These are phyloP conservation scores for Eilema depressum DNA, from an alignment of 2,888 invertebrate species.

Conservation along the genomic window DNA sequence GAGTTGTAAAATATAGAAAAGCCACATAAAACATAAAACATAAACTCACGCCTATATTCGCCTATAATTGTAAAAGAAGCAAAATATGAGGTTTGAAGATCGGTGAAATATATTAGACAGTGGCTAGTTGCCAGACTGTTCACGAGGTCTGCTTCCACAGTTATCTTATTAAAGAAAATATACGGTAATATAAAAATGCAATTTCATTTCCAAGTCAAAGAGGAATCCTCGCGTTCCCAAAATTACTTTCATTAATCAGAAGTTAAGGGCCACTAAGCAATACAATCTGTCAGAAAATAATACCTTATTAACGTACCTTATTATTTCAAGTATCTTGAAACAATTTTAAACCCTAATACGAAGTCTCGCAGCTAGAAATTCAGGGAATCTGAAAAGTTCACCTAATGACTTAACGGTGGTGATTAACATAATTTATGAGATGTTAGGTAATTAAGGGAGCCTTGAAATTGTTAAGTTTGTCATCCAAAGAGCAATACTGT, in stretches of 20 bases:
- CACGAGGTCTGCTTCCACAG: slow-evolving; percentile 14
- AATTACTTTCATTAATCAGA: slow-evolving; percentile 40
- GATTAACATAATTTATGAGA: slow-evolving; percentile 73
- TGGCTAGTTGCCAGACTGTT: slow-evolving; percentile 43
- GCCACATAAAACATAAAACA: too few species aligned
- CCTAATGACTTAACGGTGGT: slow-evolving; percentile 58
- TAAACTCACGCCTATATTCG: too few species aligned
- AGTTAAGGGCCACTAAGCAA: slow-evolving; percentile 26
- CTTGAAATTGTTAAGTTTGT: slow-evolving; percentile 35
- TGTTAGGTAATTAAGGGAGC: slow-evolving; percentile 64
- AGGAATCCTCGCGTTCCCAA: slow-evolving; percentile 31
- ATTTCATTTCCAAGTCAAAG: slow-evolving; percentile 32
- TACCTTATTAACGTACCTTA: slow-evolving; percentile 38
- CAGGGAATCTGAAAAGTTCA: slow-evolving; percentile 43
- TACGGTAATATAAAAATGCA: slow-evolving; percentile 39
- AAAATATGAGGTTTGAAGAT: slow-evolving; percentile 29
- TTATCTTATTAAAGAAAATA: slow-evolving; percentile 32
- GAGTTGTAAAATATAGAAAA: neutral
- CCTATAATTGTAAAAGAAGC: neutral
- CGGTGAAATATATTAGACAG: slow-evolving; percentile 31
- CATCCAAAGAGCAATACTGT: slow-evolving; percentile 33
- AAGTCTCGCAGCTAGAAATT: slow-evolving; percentile 19
- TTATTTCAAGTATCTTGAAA: slow-evolving; percentile 33
- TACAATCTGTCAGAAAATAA: slow-evolving; percentile 36
- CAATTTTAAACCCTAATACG: slow-evolving; percentile 20